phyloP scores from a whole-genome alignment of 2,888 invertebrate species.

The Xylota sylvarum region DNA sequence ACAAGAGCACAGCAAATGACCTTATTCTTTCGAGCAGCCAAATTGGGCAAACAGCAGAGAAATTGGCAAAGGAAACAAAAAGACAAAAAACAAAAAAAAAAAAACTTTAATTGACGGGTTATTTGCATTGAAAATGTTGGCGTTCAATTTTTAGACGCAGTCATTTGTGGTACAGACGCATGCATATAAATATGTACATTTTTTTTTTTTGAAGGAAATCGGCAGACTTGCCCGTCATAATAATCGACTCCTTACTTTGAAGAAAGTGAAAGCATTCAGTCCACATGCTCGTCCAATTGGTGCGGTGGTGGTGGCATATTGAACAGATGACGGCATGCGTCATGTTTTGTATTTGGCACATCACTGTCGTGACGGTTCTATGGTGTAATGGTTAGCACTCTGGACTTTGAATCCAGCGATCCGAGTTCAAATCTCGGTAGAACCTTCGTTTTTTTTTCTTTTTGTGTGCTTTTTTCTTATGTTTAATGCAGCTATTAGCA shows the following conservation, averaged over 20 bases:
- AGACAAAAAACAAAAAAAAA: not conserved
- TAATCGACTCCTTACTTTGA: not conserved
- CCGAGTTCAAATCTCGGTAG: slow-evolving; percentile 85
- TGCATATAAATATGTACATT: too few species aligned
- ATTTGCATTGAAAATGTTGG: slow-evolving; percentile 44
- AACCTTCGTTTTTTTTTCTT: slow-evolving; percentile 79
- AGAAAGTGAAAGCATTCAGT: slow-evolving; percentile 51
- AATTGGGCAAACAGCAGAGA: slow-evolving; percentile 34
- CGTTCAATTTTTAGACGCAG: slow-evolving; percentile 9
- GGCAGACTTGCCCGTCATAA: slow-evolving; percentile 15
- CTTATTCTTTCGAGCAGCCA: slow-evolving; percentile 38
- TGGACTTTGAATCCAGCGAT: slow-evolving; percentile 85
- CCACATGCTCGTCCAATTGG: not conserved
- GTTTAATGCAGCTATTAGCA: not conserved
- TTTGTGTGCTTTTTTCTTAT: slow-evolving; percentile 2
- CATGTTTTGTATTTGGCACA: slow-evolving; percentile 41
- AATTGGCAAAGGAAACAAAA: slow-evolving; percentile 30
- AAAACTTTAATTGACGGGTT: slow-evolving; percentile 47
- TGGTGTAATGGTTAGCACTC: slow-evolving; percentile 85
- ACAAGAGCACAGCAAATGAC: slow-evolving; percentile 55
- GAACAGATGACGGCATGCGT: slow-evolving; percentile 32
- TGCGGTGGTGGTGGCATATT: not conserved
- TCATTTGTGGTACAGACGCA: not conserved
- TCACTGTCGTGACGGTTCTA: slow-evolving; percentile 80
- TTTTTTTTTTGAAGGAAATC: not conserved